These are phyloP conservation scores for Lypha dubia DNA, from an alignment of 2,888 invertebrate genomes.

Conservation along the genomic window DNA sequence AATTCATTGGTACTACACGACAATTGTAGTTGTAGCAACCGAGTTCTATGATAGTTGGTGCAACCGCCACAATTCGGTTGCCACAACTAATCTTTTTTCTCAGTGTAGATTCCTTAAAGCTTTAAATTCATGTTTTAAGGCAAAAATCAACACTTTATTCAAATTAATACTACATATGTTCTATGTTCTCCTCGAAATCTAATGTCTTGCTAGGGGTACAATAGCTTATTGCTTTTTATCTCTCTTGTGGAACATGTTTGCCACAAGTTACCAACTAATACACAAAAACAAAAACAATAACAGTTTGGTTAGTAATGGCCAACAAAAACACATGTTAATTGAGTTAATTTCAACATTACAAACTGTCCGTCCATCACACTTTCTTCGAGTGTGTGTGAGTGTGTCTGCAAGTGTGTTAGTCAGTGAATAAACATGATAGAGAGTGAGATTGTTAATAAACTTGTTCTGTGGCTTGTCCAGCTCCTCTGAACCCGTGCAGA, in stretches of 20 bases:
- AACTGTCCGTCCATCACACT: background rate
- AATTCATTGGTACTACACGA: too few relatives aligned
- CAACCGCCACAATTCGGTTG: too few relatives aligned
- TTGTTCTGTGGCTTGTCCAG: slow-evolving; percentile 5
- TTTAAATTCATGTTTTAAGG: background rate
- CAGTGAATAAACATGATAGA: background rate
- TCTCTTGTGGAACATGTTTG: slow-evolving; percentile 35
- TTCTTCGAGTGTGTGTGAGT: too few relatives aligned
- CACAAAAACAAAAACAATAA: slow-evolving; percentile 23
- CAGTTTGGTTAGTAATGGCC: slow-evolving; percentile 15
- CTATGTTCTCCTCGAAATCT: background rate
- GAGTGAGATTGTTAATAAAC: slow-evolving; percentile 31
- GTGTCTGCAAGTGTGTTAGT: background rate
- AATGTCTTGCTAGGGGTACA: background rate
- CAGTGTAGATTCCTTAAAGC: background rate
- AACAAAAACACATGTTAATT: slow-evolving; percentile 58
- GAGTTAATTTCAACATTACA: slow-evolving; percentile 56
- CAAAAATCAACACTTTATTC: background rate
- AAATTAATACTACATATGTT: background rate
- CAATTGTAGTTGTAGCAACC: too few relatives aligned
- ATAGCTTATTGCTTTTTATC: slow-evolving; percentile 20
- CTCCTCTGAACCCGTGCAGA: background rate
- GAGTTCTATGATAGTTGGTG: too few relatives aligned
- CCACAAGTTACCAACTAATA: slow-evolving; percentile 18
- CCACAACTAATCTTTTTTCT: too few relatives aligned